Percentiles rank a stretch among this genome's conserved stretches.
Evolutionary conservation across 2,113 vertebrate species (phyloP).

Genomic region (Takifugu flavidus): DNA sequence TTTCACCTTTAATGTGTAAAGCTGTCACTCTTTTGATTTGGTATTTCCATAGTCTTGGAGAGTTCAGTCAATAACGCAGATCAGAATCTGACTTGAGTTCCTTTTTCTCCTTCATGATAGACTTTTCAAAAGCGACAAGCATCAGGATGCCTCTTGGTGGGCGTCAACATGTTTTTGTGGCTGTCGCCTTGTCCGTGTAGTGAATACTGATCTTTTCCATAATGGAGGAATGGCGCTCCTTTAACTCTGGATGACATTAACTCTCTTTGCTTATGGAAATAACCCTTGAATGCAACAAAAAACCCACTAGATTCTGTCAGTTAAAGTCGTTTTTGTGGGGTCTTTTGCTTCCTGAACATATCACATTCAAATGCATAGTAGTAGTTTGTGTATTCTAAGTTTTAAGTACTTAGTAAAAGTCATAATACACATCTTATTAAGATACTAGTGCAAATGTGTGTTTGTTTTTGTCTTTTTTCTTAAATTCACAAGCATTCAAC

Average conservation of each 20-base stretch:
- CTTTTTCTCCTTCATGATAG: background rate
- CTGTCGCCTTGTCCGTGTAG: too few species aligned
- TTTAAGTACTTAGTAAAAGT: too few species aligned
- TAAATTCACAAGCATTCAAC: too few species aligned
- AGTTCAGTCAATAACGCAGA: slow-evolving; percentile 31
- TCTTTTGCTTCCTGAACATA: slow-evolving; percentile 46
- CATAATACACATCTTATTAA: too few species aligned
- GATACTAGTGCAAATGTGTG: too few species aligned
- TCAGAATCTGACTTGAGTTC: background rate
- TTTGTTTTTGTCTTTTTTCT: too few species aligned
- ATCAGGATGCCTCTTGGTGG: background rate
- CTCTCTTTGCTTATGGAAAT: slow-evolving; percentile 64
- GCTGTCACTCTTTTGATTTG: slow-evolving; percentile 61
- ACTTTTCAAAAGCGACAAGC: background rate
- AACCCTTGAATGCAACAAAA: slow-evolving; percentile 40
- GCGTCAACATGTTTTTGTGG: background rate
- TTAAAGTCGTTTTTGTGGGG: slow-evolving; percentile 58
- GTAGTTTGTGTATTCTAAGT: too few species aligned
- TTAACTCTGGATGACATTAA: slow-evolving; percentile 20
- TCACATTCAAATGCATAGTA: slow-evolving; percentile 52
- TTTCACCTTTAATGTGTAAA: slow-evolving; percentile 56
- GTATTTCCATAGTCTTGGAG: slow-evolving; percentile 61
- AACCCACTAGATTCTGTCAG: slow-evolving; percentile 39
- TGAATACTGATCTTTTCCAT: too few species aligned
- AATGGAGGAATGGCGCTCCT: background rate